Evolutionary conservation across 1,140 invertebrate species (phyloP).

Genomic region (Conopomorpha cramerella): DNA sequence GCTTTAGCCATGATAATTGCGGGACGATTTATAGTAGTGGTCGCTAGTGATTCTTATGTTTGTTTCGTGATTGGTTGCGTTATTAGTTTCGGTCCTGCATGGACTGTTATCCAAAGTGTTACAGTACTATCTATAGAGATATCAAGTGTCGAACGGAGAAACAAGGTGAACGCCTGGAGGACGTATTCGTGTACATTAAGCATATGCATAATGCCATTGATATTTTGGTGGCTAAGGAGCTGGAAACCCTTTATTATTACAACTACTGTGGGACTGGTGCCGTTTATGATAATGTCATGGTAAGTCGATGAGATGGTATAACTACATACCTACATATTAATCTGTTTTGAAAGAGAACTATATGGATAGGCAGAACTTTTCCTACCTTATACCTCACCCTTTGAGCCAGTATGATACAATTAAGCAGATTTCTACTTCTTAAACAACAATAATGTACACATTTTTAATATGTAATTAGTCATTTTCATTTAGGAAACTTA

Average conservation of each 20-base stretch:
- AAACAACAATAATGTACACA: neutral
- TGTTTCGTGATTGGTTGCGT: conserved; percentile 27
- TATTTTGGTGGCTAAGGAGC: conserved; percentile 62
- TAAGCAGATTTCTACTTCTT: neutral
- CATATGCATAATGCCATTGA: conserved; percentile 57
- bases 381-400: too few species aligned
- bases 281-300: conserved; percentile 37
- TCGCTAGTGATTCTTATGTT: conserved; percentile 18
- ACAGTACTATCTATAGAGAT: conserved; percentile 35
- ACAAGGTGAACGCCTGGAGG: conserved; percentile 16
- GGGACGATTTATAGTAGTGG: conserved; percentile 23
- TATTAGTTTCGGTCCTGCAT: conserved; percentile 23
- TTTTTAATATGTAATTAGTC: conserved; percentile 3
- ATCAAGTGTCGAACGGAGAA: conserved; percentile 22
- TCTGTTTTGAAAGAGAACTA: neutral
- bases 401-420: neutral
- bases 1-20: conserved; percentile 19
- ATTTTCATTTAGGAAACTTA: conserved; percentile 56
- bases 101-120: conserved; percentile 22
- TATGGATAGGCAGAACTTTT: neutral
- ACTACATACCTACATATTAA: too few species aligned
- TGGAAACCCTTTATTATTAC: conserved; percentile 61
- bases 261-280: conserved; percentile 40
- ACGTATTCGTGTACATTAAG: conserved; percentile 53
- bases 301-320: too few species aligned